Evolutionary conservation across 92 coral and sea anemone genomes (phyloP), one percentile per base, ranked within the genome.

Genomic region (Isaurus tuberculatus): DNA sequence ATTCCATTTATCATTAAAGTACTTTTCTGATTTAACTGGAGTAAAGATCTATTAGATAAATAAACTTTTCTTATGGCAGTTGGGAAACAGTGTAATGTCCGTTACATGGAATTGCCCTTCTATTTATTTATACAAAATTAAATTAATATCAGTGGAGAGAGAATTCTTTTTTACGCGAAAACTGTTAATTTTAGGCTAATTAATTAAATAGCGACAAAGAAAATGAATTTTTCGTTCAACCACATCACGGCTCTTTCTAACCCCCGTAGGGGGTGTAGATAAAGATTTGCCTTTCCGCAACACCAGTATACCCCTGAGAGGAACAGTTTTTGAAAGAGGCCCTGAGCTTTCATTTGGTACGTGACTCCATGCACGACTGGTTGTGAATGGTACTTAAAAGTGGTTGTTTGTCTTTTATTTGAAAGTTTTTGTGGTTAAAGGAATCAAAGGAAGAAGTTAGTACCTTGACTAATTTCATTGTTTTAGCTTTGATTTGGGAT

Each of bases 11-110:
- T 70, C 53, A 70, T 36, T 70, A 70, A 70, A 70, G 74, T 70
- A 6, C 74, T 19, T 70, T 70, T 70, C 53, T 70, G 74, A 70
- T 34, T 69, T 37, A 37, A 69, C 20, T 34, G 74, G 30, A 37
- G 53, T 69, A 69, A 70, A 70, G 74, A 70, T 70, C 74, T 70
- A 70, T 70, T 70, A 37, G 19, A 70, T 70, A 70, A 70, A 65
- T 29, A 70, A 70, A 40, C 31, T 37, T 70, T 70, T 70, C 5
- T 70, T 70, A 55, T 70, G 75, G 23, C 23, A 31, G 75, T 70
- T 70, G 75, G 55, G 55, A 70, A 70, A 70, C 75, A 70, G 33
- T 70, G 75, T 70, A 70, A 40, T 70, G 74, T 69, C 74, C 28
- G 74, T 69, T 69, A 69, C 74, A 69, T 69, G 29, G 53, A 69